A percentile compares a stretch with the other conserved stretches of the same genome.
Conservation (phyloP, 2,113 vertebrate genomes). For the Heteronetta atricapilla region DNA sequence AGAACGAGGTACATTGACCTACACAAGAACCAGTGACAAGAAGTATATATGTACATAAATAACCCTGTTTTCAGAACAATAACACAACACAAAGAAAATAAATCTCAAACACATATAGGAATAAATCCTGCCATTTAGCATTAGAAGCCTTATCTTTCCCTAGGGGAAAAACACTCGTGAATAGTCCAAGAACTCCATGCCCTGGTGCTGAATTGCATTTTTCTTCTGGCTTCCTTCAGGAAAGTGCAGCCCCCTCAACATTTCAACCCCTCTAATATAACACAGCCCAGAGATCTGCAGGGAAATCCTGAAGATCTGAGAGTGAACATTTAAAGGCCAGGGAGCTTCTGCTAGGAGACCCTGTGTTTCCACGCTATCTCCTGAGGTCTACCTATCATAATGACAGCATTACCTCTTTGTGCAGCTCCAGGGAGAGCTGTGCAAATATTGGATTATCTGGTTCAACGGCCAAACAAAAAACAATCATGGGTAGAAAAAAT, state of each 20-base stretch:
- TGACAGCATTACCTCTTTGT: slow-evolving; percentile 49
- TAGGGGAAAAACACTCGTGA: not conserved
- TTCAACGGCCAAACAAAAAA: slow-evolving; percentile 56
- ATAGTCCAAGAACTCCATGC: not conserved
- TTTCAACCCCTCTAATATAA: not conserved
- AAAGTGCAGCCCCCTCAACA: not conserved
- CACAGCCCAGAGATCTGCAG: not conserved
- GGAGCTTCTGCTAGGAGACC: slow-evolving; percentile 26
- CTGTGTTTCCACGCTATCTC: not conserved
- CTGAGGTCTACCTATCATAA: slow-evolving; percentile 55
- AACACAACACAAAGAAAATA: slow-evolving; percentile 1
- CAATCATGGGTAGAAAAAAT: not conserved
- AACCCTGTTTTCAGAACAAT: not conserved
- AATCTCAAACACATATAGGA: not conserved
- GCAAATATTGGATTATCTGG: slow-evolving; percentile 68
- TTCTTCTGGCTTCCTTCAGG: not conserved
- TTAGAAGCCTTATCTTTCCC: not conserved
- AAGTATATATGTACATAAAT: not conserved
- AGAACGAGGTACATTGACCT: not conserved
- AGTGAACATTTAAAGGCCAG: slow-evolving; percentile 44
- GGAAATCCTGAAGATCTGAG: slow-evolving; percentile 33
- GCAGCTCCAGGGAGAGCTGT: slow-evolving; percentile 53
- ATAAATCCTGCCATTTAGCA: not conserved
- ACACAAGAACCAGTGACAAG: not conserved
- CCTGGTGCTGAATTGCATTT: not conserved